Evolutionary conservation across 2,888 invertebrate genomes (phyloP).

Genomic region (Cryptocheilus praepositus): DNA sequence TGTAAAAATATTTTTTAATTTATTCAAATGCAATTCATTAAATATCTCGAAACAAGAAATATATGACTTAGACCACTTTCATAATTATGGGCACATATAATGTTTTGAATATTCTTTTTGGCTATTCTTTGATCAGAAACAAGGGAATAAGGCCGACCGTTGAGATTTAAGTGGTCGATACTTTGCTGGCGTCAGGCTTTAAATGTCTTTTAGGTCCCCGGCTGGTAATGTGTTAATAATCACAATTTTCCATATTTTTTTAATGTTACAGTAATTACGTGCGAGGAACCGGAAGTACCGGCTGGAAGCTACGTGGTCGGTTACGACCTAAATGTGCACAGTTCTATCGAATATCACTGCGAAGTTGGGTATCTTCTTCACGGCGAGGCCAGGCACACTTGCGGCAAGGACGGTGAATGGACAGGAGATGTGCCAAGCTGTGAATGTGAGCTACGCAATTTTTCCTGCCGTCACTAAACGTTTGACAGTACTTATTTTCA

Average conservation of each 20-base stretch:
- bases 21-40: too few species aligned
- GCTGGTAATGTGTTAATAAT: too few species aligned
- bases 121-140: too few species aligned
- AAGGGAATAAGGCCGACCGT: too few species aligned
- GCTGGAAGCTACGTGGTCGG: constrained; percentile 91
- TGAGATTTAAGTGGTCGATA: too few species aligned
- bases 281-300: constrained; percentile 90
- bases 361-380: constrained; percentile 88
- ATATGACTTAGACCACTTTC: too few species aligned
- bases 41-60: too few species aligned
- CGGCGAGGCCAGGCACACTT: constrained; percentile 83
- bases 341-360: constrained; percentile 91
- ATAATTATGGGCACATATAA: too few species aligned
- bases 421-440: constrained; percentile 87
- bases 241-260: not conserved
- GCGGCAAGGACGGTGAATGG: constrained; percentile 89
- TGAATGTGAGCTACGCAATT: constrained; percentile 81
- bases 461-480: constrained; percentile 13
- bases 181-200: too few species aligned
- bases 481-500: not conserved
- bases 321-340: constrained; percentile 92
- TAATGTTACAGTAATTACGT: constrained; percentile 84
- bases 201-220: too few species aligned
- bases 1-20: too few species aligned
- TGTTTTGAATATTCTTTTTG: too few species aligned